Base-by-base conservation (phyloP, 2,888 invertebrate species). In the Diploptera punctata region DNA sequence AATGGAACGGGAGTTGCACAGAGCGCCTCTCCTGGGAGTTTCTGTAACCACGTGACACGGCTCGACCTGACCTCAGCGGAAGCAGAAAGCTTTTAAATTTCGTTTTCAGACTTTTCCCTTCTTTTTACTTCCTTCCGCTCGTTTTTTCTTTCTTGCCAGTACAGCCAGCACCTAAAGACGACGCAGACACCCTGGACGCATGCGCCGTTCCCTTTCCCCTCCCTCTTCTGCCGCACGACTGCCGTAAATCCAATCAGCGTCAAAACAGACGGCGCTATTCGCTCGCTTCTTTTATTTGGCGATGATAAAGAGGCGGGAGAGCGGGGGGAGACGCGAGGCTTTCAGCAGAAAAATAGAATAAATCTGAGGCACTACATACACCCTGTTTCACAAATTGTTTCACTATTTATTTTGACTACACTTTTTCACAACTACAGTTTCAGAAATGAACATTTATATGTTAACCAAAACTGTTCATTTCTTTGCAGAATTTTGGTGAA, bases 51-150 rank as follows among this genome's bases (percentile, higher is more conserved):
- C 65, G 54, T 70, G 73, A 71, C 73, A 49, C 52, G 69, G 68
- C 68, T 70, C 70, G 71, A 73, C 73, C 73, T 68, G 73, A 70
- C 73, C 70, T 57, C 65, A 73, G 67, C 52, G 57, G 57, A 69
- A 71, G 73, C 29, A 70, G 72, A 70, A 70, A 70, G 72, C 71
- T 70, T 67, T 73, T 69, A 73, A 74, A 74, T 71, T 71, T 68
- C 69, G 74, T 73, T 75, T 73, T 70, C 61, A 67, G 26, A 67
- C 70, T 69, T 68, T 57, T 49, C 57, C 67, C 70, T 61, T 61
- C 68, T 57, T 68, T 67, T 68, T 47, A 24, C 54, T 67, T 54
- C 44, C 72, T 47, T 38, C 52, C 57, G 65, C 65, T 47, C 65
- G 29, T 65, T 65, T 65, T n/a, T 4, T 29, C 57, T 57, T 29